Evolutionary conservation across 2,888 invertebrate genomes (phyloP).

Genomic region (Monochamus alternatus): DNA sequence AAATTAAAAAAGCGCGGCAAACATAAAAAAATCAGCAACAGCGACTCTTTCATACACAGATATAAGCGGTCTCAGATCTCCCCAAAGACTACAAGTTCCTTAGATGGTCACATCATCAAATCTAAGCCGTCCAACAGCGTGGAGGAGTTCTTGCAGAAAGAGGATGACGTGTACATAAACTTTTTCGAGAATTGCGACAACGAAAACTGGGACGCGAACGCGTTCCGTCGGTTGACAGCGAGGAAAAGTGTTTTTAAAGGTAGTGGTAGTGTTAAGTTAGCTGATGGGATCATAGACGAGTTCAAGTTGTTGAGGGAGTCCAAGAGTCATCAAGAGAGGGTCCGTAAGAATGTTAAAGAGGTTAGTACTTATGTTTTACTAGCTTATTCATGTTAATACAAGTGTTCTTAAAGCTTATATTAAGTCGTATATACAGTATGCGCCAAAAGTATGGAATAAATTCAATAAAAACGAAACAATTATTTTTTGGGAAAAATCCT

Average conservation of each 20-base stretch:
- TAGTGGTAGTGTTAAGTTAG: constrained; percentile 52
- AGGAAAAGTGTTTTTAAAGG: constrained; percentile 53
- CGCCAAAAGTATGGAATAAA: no score
- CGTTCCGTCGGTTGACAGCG: constrained; percentile 49
- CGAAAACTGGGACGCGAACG: constrained; percentile 63
- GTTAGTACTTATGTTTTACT: constrained; percentile 54
- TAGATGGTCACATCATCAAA: constrained; percentile 57
- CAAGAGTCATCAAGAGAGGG: constrained; percentile 62
- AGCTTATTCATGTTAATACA: no score
- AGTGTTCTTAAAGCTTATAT: no score
- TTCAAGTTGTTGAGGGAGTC: constrained; percentile 58
- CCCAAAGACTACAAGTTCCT: constrained; percentile 58
- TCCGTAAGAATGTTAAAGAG: constrained; percentile 65
- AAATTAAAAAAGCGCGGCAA: constrained; percentile 49
- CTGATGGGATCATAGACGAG: constrained; percentile 57
- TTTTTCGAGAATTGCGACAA: constrained; percentile 62
- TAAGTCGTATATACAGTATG: no score
- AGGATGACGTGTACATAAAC: constrained; percentile 65
- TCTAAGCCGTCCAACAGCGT: constrained; percentile 56
- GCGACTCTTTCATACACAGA: constrained; percentile 61
- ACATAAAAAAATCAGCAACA: constrained; percentile 58
- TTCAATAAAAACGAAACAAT: no score
- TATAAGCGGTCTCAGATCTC: constrained; percentile 62
- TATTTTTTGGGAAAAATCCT: no score
- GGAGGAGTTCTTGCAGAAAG: constrained; percentile 59